Percentiles rank a stretch among this genome's conserved stretches.
These are phyloP conservation scores for Hemistola chrysoprasaria DNA, from an alignment of 2,888 invertebrate species.

Conservation along the genomic window DNA sequence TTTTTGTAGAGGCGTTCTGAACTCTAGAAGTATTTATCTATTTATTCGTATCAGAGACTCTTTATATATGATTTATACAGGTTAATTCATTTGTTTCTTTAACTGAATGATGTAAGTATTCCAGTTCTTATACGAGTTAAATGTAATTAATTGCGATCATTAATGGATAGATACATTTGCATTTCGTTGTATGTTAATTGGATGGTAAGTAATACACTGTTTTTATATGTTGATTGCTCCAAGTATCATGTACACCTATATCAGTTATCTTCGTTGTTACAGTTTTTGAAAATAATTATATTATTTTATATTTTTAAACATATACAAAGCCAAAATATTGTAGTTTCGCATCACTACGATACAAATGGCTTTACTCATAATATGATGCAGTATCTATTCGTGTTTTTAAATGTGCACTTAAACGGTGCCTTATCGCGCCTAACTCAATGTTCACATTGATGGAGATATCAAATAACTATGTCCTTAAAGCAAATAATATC, in stretches of 20 bases:
- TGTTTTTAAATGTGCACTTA: too few species aligned
- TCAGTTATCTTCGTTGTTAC: too few species aligned
- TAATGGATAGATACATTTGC: conserved; percentile 24
- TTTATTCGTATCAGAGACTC: too few species aligned
- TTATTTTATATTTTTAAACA: too few species aligned
- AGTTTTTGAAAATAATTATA: too few species aligned
- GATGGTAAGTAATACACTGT: conserved; percentile 18
- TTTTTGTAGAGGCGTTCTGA: not conserved
- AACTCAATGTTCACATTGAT: conserved; percentile 20
- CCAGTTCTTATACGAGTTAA: conserved; percentile 16
- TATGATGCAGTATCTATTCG: too few species aligned
- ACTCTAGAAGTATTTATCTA: too few species aligned
- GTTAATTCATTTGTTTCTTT: conserved; percentile 8
- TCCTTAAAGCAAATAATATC: conserved; percentile 26
- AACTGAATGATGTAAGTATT: conserved; percentile 9
- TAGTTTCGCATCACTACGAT: too few species aligned
- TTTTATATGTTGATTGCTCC: conserved; percentile 10
- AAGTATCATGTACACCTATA: not conserved
- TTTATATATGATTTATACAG: too few species aligned
- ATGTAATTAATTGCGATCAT: conserved; percentile 23
- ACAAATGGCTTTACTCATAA: too few species aligned
- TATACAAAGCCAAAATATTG: too few species aligned
- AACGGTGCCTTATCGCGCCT: too few species aligned
- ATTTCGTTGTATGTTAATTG: conserved; percentile 29
- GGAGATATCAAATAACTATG: conserved; percentile 29